These are phyloP conservation scores for Vimba vimba DNA, from an alignment of 2,113 vertebrate genomes.

Conservation along the genomic window DNA sequence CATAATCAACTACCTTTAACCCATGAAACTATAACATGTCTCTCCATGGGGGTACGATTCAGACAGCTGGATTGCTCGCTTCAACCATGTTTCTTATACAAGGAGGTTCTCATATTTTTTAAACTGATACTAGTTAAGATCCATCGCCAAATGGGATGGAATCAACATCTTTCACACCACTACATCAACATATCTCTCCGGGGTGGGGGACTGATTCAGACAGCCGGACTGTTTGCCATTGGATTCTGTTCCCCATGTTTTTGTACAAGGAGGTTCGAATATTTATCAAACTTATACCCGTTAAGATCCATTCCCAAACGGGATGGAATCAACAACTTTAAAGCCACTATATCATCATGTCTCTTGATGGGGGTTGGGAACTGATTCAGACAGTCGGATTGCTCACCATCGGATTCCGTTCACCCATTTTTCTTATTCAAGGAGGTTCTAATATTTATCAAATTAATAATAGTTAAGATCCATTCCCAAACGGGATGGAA, in stretches of 20 bases:
- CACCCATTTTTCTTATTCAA: neutral
- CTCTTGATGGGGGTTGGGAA: neutral
- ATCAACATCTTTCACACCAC: neutral
- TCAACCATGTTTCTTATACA: neutral
- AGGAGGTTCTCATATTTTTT: neutral
- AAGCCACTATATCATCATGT: neutral
- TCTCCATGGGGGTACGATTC: neutral
- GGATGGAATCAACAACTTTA: neutral
- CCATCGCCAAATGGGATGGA: neutral
- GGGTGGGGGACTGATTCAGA: neutral
- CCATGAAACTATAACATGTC: neutral
- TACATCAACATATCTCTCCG: too few species aligned
- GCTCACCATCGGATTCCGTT: neutral
- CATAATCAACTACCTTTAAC: too few species aligned
- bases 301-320: neutral
- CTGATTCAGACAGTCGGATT: neutral
- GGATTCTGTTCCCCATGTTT: neutral
- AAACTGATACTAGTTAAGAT: neutral
- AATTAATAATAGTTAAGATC: neutral
- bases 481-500: neutral
- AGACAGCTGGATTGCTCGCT: neutral
- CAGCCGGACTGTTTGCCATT: neutral
- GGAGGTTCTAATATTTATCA: neutral
- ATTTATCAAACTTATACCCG: neutral
- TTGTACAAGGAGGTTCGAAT: too few species aligned